A percentile compares a stretch with the other conserved stretches of the same genome.
Evolutionary conservation across 2,113 vertebrate species (phyloP).

Genomic region (Ameiurus melas): DNA sequence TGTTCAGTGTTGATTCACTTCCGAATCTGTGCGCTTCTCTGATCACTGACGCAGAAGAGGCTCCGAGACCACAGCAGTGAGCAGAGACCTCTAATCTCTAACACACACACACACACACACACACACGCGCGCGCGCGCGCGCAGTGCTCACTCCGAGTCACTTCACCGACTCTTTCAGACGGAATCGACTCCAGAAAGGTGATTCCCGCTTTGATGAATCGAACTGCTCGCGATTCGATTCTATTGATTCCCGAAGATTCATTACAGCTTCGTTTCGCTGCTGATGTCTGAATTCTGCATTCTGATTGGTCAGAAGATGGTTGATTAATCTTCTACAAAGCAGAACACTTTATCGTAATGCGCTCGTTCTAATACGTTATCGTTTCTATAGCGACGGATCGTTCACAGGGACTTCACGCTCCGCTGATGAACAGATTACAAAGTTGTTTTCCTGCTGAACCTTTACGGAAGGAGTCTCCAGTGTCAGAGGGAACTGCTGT

Average conservation of each 20-base stretch:
- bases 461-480: background rate
- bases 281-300: background rate
- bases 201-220: background rate
- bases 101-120: background rate
- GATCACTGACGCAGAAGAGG: background rate
- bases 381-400: background rate
- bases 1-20: background rate
- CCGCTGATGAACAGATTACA: background rate
- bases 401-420: background rate
- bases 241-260: background rate
- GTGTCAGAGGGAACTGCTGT: background rate
- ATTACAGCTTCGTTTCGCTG: background rate
- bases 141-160: background rate
- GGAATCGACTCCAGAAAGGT: background rate
- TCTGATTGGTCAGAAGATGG: background rate
- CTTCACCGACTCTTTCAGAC: background rate
- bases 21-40: background rate
- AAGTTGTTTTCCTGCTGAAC: background rate
- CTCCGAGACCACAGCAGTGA: background rate
- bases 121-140: background rate
- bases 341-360: background rate
- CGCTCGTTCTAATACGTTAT: background rate
- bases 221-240: background rate
- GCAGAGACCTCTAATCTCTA: background rate
- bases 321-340: background rate